Conservation (phyloP, 2,888 invertebrate genomes). For the Nemotelus pantherinus region DNA sequence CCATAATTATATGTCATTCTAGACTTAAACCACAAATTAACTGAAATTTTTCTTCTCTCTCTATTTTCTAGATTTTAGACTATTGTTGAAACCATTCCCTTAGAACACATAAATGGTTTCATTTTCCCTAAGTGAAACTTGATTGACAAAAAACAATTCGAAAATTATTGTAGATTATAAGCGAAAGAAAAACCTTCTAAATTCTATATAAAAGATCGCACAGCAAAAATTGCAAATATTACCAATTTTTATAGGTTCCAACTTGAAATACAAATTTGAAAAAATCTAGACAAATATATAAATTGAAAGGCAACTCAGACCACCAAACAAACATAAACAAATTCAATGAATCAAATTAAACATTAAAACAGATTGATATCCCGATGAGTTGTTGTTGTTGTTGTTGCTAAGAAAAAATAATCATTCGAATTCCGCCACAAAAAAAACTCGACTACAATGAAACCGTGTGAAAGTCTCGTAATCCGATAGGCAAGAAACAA, state of each 20-base stretch:
- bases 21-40: background rate
- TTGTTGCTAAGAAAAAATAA: conserved; percentile 22
- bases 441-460: background rate
- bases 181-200: too few species aligned
- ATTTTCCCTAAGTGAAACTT: background rate
- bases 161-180: too few species aligned
- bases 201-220: background rate
- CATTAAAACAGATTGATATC: background rate
- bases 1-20: too few species aligned
- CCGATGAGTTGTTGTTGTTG: conserved; percentile 35
- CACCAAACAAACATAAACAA: background rate
- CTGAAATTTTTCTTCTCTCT: conserved; percentile 11
- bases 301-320: conserved; percentile 10
- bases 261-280: conserved; percentile 5
- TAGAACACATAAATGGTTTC: background rate
- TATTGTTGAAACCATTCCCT: conserved; percentile 20
- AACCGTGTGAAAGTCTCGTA: background rate
- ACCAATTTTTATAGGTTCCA: background rate
- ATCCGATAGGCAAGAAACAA: conserved; percentile 14
- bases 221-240: background rate
- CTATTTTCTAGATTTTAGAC: conserved; percentile 27
- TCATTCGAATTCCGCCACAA: conserved; percentile 14
- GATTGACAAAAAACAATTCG: background rate
- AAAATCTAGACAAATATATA: background rate
- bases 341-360: background rate